These are phyloP conservation scores for Drosophila nasuta DNA, from an alignment of 1,140 invertebrate genomes.

Conservation along the genomic window DNA sequence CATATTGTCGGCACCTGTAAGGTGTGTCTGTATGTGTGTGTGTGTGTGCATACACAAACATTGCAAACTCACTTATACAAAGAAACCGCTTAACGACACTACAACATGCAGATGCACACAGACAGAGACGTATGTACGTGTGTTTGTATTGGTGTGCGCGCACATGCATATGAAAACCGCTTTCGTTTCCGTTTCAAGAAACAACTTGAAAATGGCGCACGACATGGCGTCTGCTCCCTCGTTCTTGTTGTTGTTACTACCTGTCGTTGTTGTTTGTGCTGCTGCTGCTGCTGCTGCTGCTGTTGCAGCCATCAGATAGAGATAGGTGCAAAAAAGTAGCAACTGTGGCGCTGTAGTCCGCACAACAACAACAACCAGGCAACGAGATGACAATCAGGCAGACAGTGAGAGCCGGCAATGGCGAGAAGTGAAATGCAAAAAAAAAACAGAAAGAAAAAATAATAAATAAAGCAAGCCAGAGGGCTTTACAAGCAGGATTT, in stretches of 20 bases:
- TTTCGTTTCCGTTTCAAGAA: constrained; percentile 80
- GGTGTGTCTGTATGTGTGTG: constrained; percentile 3
- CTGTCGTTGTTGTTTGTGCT: constrained; percentile 22
- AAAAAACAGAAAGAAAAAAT: constrained; percentile 17
- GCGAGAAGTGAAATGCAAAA: constrained; percentile 48
- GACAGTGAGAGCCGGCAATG: constrained; percentile 38
- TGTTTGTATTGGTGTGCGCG: constrained; percentile 43
- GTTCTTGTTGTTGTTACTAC: constrained; percentile 5
- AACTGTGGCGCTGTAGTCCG: constrained; percentile 51
- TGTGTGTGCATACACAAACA: constrained; percentile 17
- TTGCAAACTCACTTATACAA: constrained; percentile 14
- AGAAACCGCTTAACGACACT: constrained; percentile 49
- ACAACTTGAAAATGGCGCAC: constrained; percentile 79
- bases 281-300: constrained; percentile 42
- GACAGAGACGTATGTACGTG: constrained; percentile 3
- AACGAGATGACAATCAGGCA: constrained; percentile 74
- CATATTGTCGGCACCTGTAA: constrained; percentile 72
- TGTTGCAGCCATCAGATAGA: constrained; percentile 66
- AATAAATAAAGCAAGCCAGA: constrained; percentile 43
- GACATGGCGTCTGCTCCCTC: constrained; percentile 56
- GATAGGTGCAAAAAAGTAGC: constrained; percentile 75
- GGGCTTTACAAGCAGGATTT: not conserved
- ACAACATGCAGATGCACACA: constrained; percentile 37
- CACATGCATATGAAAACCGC: constrained; percentile 80
- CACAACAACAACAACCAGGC: constrained; percentile 59